Percentiles rank a stretch among this genome's conserved stretches.
Evolutionary conservation across 1,140 invertebrate species (phyloP).

Genomic region (Drosophila tsacasi): DNA sequence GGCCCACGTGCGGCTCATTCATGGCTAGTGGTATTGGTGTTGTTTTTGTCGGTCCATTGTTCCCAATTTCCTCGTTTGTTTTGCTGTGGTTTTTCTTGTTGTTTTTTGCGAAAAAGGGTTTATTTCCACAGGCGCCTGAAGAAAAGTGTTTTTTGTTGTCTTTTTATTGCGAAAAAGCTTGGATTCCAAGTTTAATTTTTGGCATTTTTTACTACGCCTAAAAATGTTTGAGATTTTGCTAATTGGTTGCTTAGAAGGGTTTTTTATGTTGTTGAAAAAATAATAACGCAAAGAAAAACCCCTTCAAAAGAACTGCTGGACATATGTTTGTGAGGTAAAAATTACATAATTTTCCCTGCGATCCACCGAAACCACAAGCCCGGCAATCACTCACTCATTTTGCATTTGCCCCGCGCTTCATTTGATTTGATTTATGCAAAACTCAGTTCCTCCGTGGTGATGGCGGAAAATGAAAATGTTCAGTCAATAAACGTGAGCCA

Average conservation of each 20-base stretch:
- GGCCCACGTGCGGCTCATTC: conserved; percentile 15
- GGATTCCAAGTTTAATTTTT: not conserved
- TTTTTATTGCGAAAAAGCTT: conserved; percentile 10
- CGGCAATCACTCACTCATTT: conserved; percentile 31
- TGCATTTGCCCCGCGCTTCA: not conserved
- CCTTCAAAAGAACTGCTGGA: not conserved
- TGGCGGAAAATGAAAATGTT: conserved; percentile 37
- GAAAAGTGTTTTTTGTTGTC: conserved; percentile 7
- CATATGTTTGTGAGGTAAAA: not conserved
- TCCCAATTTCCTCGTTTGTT: conserved; percentile 24
- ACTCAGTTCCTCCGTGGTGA: conserved; percentile 5
- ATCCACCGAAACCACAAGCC: conserved; percentile 5
- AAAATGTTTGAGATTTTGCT: not conserved
- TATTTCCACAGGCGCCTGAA: conserved; percentile 25
- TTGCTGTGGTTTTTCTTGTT: conserved; percentile 22
- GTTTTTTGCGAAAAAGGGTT: conserved; percentile 11
- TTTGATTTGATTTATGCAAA: conserved; percentile 48
- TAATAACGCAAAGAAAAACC: not conserved
- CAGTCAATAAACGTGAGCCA: conserved; percentile 47
- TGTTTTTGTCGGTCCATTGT: conserved; percentile 38
- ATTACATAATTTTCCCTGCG: conserved; percentile 9
- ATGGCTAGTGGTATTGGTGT: conserved; percentile 7
- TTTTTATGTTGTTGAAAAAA: not conserved
- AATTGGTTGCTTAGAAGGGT: not conserved
- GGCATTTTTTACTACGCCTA: not conserved